These are phyloP conservation scores for Agonopterix subpropinquella DNA, from an alignment of 2,888 invertebrate genomes.

Conservation along the genomic window DNA sequence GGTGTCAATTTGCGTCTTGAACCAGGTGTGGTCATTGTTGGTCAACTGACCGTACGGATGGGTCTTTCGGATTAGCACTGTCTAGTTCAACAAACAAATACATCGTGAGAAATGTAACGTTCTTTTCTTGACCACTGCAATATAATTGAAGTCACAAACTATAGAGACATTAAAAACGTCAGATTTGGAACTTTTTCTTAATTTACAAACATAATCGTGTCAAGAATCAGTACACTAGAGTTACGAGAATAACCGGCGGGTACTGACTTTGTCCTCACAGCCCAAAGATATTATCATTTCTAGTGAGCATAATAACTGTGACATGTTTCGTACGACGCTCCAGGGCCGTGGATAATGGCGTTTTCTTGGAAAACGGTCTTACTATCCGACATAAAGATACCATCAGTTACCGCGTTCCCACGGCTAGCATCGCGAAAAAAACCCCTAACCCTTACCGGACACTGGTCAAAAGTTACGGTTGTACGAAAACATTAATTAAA, in stretches of 20 bases:
- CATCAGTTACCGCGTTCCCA: slow-evolving; percentile 59
- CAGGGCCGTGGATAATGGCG: slow-evolving; percentile 63
- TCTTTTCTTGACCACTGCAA: slow-evolving; percentile 17
- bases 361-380: slow-evolving; percentile 66
- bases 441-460: slow-evolving; percentile 48
- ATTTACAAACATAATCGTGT: slow-evolving; percentile 37
- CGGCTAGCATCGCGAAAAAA: slow-evolving; percentile 50
- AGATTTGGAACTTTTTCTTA: slow-evolving; percentile 20
- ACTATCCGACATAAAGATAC: slow-evolving; percentile 60
- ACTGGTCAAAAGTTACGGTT: slow-evolving; percentile 57
- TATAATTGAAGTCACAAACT: neutral
- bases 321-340: slow-evolving; percentile 66
- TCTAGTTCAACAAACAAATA: slow-evolving; percentile 49
- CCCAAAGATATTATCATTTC: slow-evolving; percentile 67
- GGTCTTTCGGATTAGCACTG: slow-evolving; percentile 57
- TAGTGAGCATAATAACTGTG: slow-evolving; percentile 72
- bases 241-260: slow-evolving; percentile 42
- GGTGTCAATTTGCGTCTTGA: slow-evolving; percentile 57
- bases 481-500: slow-evolving; percentile 68
- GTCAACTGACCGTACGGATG: slow-evolving; percentile 63
- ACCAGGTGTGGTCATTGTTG: slow-evolving; percentile 66
- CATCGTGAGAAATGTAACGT: slow-evolving; percentile 59
- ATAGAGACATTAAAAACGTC: neutral
- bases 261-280: slow-evolving; percentile 46
- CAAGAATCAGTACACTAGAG: slow-evolving; percentile 46